Conservation (phyloP, 2,888 invertebrate genomes). For the Erannis defoliaria region DNA sequence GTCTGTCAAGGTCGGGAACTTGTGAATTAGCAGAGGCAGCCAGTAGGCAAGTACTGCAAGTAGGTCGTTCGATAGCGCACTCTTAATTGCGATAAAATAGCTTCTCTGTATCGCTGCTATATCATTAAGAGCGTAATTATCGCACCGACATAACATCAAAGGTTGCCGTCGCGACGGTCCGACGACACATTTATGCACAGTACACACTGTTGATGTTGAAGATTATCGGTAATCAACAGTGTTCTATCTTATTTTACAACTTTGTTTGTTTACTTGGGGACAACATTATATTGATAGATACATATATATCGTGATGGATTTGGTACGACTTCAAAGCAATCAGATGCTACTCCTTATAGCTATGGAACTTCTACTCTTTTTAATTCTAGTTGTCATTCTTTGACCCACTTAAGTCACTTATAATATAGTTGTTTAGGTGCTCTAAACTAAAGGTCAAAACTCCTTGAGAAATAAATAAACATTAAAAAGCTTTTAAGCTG, state of each 20-base stretch:
- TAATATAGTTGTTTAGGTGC: too few relatives aligned
- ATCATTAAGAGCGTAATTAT: constrained; percentile 77
- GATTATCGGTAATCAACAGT: constrained; percentile 32
- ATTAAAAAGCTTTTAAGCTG: constrained; percentile 42
- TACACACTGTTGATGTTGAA: constrained; percentile 34
- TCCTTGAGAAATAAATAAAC: constrained; percentile 5
- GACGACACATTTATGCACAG: constrained; percentile 56
- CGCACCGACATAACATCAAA: constrained; percentile 72
- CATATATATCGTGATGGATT: background rate
- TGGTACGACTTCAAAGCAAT: background rate
- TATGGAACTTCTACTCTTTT: too few relatives aligned
- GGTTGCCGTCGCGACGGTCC: constrained; percentile 59
- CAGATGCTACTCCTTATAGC: background rate
- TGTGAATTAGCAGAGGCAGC: constrained; percentile 62
- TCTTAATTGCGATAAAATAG: constrained; percentile 76
- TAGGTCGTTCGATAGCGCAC: constrained; percentile 69
- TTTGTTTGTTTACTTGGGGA: constrained; percentile 23
- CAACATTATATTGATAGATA: background rate
- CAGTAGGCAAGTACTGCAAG: constrained; percentile 59
- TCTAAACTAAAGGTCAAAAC: too few relatives aligned
- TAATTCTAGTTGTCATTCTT: too few relatives aligned
- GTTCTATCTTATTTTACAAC: constrained; percentile 30
- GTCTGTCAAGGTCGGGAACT: constrained; percentile 64
- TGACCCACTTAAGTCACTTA: background rate
- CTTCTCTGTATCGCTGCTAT: constrained; percentile 61